Conservation (phyloP, 2,888 invertebrate species). For the Calameuta idolon region DNA sequence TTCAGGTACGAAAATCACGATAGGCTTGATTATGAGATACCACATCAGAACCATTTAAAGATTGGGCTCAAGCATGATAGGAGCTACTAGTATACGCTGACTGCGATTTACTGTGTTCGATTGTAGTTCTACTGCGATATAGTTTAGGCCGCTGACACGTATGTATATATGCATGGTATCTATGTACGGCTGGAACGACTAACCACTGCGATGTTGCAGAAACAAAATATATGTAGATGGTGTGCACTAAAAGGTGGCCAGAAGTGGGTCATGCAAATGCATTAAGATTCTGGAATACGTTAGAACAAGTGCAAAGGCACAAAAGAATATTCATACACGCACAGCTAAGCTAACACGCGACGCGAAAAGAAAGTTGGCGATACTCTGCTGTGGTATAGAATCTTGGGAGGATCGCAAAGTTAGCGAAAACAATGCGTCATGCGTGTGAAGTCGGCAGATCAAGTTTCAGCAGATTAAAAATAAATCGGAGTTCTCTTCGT, state of each 20-base stretch:
- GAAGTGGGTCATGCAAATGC: background rate
- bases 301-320: background rate
- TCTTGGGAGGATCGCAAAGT: background rate
- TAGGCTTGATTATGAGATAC: background rate
- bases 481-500: too few species aligned
- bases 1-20: background rate
- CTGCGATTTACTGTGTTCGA: background rate
- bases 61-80: background rate
- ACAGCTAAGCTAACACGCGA: background rate
- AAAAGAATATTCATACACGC: background rate
- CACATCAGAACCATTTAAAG: background rate
- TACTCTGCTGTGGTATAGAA: background rate
- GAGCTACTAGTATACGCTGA: background rate
- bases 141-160: background rate
- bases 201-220: background rate
- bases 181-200: too few species aligned
- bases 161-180: background rate
- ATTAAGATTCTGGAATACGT: background rate
- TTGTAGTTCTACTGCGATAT: background rate
- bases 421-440: background rate
- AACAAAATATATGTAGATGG: background rate
- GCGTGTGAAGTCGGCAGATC: too few species aligned
- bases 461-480: too few species aligned
- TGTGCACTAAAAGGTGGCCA: background rate
- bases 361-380: background rate